Evolutionary conservation across 1,140 invertebrate genomes (phyloP).

Genomic region (Formica selysi): DNA sequence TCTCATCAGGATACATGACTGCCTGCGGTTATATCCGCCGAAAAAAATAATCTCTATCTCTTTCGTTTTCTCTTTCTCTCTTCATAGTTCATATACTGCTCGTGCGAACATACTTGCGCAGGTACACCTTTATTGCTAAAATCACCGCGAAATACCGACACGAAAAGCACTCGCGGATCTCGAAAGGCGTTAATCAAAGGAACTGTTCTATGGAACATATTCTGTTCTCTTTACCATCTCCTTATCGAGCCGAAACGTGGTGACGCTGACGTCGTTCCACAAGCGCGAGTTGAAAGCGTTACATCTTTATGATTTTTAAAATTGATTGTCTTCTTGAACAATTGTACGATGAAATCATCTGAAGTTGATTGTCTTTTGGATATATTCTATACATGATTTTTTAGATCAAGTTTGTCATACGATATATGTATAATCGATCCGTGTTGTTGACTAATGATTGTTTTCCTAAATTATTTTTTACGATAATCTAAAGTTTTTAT

Average conservation of each 20-base stretch:
- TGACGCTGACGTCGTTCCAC: slow-evolving; percentile 19
- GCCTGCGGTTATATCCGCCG: slow-evolving; percentile 44
- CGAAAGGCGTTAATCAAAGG: slow-evolving; percentile 31
- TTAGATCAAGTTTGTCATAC: neutral
- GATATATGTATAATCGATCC: neutral
- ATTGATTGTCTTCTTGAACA: slow-evolving; percentile 46
- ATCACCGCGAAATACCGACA: slow-evolving; percentile 30
- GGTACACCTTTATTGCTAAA: slow-evolving; percentile 81
- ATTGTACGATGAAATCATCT: slow-evolving; percentile 49
- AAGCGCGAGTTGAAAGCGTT: slow-evolving; percentile 7
- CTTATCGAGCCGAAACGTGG: neutral
- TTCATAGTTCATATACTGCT: slow-evolving; percentile 23
- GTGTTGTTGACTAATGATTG: neutral
- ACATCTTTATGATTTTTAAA: slow-evolving; percentile 26
- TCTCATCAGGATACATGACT: slow-evolving; percentile 57
- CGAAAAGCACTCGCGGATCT: slow-evolving; percentile 29
- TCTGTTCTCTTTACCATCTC: slow-evolving; percentile 21
- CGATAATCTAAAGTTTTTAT: neutral
- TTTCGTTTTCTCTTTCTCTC: neutral
- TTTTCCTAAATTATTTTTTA: neutral
- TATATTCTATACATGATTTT: slow-evolving; percentile 30
- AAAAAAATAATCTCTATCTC: slow-evolving; percentile 54
- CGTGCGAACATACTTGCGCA: slow-evolving; percentile 45
- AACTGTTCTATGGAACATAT: slow-evolving; percentile 43
- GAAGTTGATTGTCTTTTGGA: slow-evolving; percentile 66